Conservation (phyloP, 2,113 vertebrate species). For the Glareola pratincola region DNA sequence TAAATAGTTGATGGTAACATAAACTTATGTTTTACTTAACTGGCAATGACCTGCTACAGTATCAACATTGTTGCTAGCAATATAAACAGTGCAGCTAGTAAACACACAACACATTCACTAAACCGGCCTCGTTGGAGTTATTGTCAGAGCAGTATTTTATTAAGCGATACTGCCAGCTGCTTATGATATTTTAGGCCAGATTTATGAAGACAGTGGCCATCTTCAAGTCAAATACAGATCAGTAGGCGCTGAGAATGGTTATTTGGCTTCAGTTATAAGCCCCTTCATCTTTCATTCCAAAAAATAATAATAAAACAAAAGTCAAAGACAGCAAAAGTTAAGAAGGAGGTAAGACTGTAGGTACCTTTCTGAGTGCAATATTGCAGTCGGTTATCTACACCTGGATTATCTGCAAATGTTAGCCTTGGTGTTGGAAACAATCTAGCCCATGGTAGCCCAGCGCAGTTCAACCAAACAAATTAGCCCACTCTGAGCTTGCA, state of each 20-base stretch:
- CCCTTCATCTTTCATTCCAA: not conserved
- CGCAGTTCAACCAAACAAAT: not conserved
- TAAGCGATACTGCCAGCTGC: not conserved
- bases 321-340: not conserved
- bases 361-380: not conserved
- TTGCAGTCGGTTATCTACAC: not conserved
- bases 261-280: not conserved
- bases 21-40: conserved; percentile 37
- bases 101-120: not conserved
- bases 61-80: not conserved
- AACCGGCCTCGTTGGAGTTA: not conserved
- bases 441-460: not conserved
- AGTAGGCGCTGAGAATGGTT: not conserved
- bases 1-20: conserved; percentile 4
- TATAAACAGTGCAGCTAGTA: conserved; percentile 29
- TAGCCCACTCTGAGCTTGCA: not conserved
- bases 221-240: not conserved
- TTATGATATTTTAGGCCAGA: not conserved
- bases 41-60: conserved; percentile 2
- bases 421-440: not conserved
- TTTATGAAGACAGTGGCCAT: rapidly evolving
- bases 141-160: not conserved
- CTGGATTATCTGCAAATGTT: not conserved
- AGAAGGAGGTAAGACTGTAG: not conserved
- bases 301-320: not conserved